Evolutionary conservation across 2,888 invertebrate genomes (phyloP).

Genomic region (Lapara coniferarum): DNA sequence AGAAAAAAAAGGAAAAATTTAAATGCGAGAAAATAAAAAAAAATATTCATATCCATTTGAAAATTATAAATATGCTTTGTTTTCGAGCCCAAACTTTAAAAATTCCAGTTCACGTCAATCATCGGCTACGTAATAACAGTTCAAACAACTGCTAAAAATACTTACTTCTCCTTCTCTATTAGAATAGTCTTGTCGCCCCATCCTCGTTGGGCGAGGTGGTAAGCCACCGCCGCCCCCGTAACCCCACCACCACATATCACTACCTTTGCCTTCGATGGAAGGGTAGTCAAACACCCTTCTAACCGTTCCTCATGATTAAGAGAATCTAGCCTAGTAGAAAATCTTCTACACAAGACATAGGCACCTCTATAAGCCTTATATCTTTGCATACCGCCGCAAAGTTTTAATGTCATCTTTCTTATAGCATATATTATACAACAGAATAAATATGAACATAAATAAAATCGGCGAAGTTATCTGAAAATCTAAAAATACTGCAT

Average conservation of each 20-base stretch:
- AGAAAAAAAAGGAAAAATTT: too few relatives aligned
- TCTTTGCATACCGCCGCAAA: conserved; percentile 10
- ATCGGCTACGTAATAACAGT: background rate
- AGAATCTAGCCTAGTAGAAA: conserved; percentile 57
- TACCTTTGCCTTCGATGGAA: conserved; percentile 85
- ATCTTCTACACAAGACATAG: conserved; percentile 25
- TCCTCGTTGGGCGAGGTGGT: conserved; percentile 92
- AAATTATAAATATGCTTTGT: too few relatives aligned
- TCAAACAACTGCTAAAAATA: conserved; percentile 27
- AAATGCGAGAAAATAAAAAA: too few relatives aligned
- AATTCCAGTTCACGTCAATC: background rate
- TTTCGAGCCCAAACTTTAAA: background rate
- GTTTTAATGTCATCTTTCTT: conserved; percentile 23
- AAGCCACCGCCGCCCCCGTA: conserved; percentile 96
- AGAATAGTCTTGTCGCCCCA: conserved; percentile 92
- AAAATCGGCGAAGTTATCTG: background rate
- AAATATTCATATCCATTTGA: too few relatives aligned
- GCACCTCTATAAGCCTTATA: conserved; percentile 16
- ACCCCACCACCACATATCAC: conserved; percentile 97
- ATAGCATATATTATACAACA: conserved; percentile 25
- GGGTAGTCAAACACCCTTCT: conserved; percentile 59
- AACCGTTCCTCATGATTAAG: conserved; percentile 65
- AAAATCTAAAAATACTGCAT: conserved; percentile 22
- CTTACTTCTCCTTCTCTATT: conserved; percentile 92
- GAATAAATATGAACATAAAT: conserved; percentile 20